Conservation (phyloP, 2,113 vertebrate species). For the Raja brachyura region DNA sequence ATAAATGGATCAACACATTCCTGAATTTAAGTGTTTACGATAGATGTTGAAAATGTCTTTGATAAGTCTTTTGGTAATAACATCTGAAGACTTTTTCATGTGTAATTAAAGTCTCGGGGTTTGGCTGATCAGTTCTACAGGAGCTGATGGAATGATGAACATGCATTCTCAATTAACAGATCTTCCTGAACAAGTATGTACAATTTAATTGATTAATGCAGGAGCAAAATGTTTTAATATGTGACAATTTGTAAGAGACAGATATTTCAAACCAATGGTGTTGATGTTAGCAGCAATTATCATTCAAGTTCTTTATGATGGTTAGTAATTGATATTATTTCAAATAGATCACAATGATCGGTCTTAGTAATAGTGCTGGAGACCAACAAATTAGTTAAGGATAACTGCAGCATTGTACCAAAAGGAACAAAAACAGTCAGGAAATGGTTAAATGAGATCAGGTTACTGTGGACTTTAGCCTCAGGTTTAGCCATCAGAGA, state of each 20-base stretch:
- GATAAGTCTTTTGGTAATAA: neutral
- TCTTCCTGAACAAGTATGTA: neutral
- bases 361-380: neutral
- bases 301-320: neutral
- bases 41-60: neutral
- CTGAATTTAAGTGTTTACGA: neutral
- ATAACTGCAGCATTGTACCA: neutral
- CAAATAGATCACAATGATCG: neutral
- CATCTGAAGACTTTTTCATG: neutral
- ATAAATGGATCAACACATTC: neutral
- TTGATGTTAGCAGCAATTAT: neutral
- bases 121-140: neutral
- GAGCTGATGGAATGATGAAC: neutral
- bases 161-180: neutral
- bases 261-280: neutral
- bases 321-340: neutral
- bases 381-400: neutral
- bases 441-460: neutral
- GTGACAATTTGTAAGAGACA: neutral
- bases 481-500: neutral
- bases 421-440: neutral
- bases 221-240: neutral
- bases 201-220: neutral
- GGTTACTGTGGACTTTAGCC: neutral
- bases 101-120: no score